phyloP scores from a whole-genome alignment of 1,140 invertebrate species.

The Zaprionus kolodkinae region DNA sequence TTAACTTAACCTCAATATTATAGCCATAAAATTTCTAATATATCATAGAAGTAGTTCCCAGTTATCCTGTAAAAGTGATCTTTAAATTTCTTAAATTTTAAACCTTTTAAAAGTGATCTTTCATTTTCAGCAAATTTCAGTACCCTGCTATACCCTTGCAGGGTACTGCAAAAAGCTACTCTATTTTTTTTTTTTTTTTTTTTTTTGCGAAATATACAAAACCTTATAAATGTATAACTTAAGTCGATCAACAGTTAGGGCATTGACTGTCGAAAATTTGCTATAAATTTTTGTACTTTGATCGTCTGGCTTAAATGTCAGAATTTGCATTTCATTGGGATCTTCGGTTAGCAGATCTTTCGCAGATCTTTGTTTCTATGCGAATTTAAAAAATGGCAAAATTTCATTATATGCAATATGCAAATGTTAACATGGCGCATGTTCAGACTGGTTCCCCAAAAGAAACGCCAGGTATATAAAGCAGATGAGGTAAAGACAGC shows the following conservation, averaged over 20 bases:
- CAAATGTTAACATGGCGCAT: constrained; percentile 46
- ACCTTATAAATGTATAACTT: neutral
- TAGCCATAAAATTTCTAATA: too few relatives aligned
- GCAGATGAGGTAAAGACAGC: neutral
- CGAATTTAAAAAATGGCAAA: constrained; percentile 25
- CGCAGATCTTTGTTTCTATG: constrained; percentile 2
- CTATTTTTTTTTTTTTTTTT: neutral
- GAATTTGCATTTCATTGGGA: constrained; percentile 33
- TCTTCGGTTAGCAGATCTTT: too few relatives aligned
- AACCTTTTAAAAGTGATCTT: too few relatives aligned
- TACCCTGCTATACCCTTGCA: neutral
- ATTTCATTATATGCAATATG: constrained; percentile 52
- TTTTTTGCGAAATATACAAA: too few relatives aligned
- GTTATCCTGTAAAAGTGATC: too few relatives aligned
- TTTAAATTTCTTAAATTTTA: too few relatives aligned
- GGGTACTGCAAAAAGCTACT: neutral
- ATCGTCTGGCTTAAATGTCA: constrained; percentile 67
- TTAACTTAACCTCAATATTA: too few relatives aligned
- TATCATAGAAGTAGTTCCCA: too few relatives aligned
- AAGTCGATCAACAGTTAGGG: neutral
- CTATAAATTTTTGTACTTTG: constrained; percentile 44
- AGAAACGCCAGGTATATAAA: constrained; percentile 17
- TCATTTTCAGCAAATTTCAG: too few relatives aligned
- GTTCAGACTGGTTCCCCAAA: constrained; percentile 25
- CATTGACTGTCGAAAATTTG: constrained; percentile 23